Base-by-base conservation (phyloP, 2,888 invertebrate genomes). In the Phaonia tiefii region DNA sequence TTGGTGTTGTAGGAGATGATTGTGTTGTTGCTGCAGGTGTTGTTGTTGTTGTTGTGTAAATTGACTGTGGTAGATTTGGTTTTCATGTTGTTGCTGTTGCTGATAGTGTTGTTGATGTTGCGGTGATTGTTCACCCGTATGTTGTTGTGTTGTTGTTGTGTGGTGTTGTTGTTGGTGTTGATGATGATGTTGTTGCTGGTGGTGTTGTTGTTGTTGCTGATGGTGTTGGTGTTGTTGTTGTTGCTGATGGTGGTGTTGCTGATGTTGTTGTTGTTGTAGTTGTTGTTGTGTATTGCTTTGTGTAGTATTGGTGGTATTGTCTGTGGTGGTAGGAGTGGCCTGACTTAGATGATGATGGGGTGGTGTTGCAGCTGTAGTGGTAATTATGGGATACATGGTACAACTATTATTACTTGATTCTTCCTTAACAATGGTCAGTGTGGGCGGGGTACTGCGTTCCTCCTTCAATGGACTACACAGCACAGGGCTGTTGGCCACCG, bases 361-460 rank as follows among this genome's bases (percentile, higher is more conserved):
- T 81, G 82, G 85, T 86, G 86, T 86, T 83, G 85, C 84, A 81
- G 85, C 84, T 79, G 87, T 86, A 85, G 85, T 85, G 86, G 86
- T 85, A 85, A 85, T 85, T 86, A 88, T 88, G 86, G 89, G 87
- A 86, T 90, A 91, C 91, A 91, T 91, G 85, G 90, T 91, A 89
- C 90, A 90, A 88, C 94, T 94, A 89, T 94, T 93, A 91, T 94
- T 95, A 91, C 94, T 94, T 88, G 93, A 93, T 90, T 95, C 95
- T 91, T 95, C 95, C 87, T 95, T 95, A 88, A 94, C 92, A 84
- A 94, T 92, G 39, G 89, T 82, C 83, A 91, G 86, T 84, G 93
- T 93, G 67, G 95, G 95, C 77, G 95, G 94, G 75, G 94, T 94
- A 86, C 93, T 92, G 88, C 92, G 93, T 88, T 93, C 94, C 87